Evolutionary conservation across 2,888 invertebrate species (phyloP), one percentile per base, ranked within the genome.

Genomic region (Digitonthophagus gazella): DNA sequence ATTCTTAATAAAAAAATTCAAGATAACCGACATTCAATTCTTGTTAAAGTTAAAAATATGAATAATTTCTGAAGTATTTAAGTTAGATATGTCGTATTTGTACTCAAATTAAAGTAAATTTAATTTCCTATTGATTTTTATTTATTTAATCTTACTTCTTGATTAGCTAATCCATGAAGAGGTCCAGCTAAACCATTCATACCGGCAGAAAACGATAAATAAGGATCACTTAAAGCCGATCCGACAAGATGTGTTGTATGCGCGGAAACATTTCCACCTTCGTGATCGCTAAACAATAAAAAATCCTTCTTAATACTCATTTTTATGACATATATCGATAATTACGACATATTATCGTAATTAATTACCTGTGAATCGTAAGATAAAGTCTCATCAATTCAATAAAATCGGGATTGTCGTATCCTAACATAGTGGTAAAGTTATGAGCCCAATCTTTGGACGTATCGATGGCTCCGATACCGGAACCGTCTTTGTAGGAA

Each of bases 241-340:
- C 94, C 97, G 2, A 97, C 96, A 81, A 98, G 85, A 84, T 97
- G 97, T 8, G 93, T 92, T 0, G 97, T 93, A 84, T 97, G 97
- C 1, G 97, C 97, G 4, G 95, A 96, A 3, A 98, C 97, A 82
- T 97, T 97, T 76, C 97, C 97, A 75, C 97, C 96, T 84, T 97
- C 97, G 84, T 97, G 97, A 82, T 97, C 97, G 85, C 93, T 93
- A 81, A 78, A 71, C 5, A 11, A 57, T 57, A 11, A 61, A 61
- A 61, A 44, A 44, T 44, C 3, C 11, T 44, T 8, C 6, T 44
- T 44, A 44, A 1, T 44, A 44, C 11, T 44, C 6, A 22, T 22
- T 22, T 22, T 22, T 22, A 4, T 4, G 6, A 4, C 3, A 22
- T 22, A 22, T 4, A 22, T 22, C 6, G 6, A 22, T 22, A 4